Conservation (phyloP, 1,140 invertebrate species). For the Arion vulgaris region DNA sequence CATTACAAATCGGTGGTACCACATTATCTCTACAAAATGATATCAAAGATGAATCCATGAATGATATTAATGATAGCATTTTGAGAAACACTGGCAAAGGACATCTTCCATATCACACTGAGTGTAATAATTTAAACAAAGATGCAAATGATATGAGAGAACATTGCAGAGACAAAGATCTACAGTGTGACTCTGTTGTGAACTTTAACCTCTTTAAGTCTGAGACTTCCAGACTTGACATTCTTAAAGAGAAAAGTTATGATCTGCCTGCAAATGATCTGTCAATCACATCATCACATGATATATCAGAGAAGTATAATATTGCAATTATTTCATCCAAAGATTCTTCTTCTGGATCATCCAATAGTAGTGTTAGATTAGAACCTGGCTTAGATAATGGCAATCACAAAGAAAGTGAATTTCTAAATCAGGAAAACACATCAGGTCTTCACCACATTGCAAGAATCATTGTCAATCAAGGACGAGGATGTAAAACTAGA, state of each 20-base stretch:
- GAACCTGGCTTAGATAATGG: neutral
- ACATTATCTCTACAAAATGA: neutral
- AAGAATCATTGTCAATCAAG: neutral
- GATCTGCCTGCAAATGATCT: neutral
- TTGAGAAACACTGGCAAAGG: neutral
- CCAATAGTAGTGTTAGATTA: neutral
- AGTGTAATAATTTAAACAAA: neutral
- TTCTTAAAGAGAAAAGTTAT: neutral
- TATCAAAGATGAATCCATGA: neutral
- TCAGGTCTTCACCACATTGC: neutral
- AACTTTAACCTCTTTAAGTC: neutral
- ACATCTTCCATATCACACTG: neutral
- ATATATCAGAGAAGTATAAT: neutral
- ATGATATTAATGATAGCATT: neutral
- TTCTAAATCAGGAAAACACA: neutral
- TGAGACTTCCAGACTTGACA: neutral
- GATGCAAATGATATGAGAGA: neutral
- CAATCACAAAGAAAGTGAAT: neutral
- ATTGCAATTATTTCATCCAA: neutral
- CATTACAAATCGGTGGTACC: neutral
- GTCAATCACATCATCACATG: neutral
- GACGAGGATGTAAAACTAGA: neutral
- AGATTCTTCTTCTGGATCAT: neutral
- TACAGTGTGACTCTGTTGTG: neutral
- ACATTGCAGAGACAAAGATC: neutral